These are phyloP conservation scores for Phrynocephalus guinanensis DNA, from an alignment of 2,797 vertebrate species.

Conservation along the genomic window DNA sequence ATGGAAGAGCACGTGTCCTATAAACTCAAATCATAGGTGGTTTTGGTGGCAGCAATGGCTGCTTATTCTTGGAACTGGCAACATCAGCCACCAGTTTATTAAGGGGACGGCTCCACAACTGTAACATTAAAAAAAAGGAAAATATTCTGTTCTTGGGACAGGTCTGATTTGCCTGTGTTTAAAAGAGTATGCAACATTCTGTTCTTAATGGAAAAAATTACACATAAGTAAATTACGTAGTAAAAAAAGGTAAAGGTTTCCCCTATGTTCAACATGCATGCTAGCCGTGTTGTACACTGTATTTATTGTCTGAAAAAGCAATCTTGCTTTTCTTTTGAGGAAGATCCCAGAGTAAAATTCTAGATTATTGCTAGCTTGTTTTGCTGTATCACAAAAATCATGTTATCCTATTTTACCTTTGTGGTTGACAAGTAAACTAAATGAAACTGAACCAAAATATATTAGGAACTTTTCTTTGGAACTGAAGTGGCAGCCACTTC, in stretches of 20 bases:
- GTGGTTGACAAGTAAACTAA: not conserved
- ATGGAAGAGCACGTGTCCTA: not conserved
- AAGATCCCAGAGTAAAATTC: not conserved
- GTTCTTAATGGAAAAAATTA: not conserved
- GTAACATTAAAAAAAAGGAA: too few species aligned
- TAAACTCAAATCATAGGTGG: not conserved
- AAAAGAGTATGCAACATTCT: not conserved
- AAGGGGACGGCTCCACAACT: not conserved
- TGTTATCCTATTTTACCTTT: not conserved
- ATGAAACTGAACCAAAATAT: not conserved
- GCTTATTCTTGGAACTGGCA: not conserved
- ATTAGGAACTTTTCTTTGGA: not conserved
- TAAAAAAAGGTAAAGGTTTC: too few species aligned
- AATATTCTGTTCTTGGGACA: too few species aligned
- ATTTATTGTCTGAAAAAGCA: not conserved
- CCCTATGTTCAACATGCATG: too few species aligned
- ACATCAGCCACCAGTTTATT: not conserved
- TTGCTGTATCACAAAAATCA: not conserved
- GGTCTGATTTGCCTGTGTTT: not conserved
- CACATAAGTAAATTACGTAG: not conserved
- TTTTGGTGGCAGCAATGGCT: not conserved
- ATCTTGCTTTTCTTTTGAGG: not conserved
- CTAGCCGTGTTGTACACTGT: not conserved
- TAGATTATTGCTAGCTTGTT: not conserved
- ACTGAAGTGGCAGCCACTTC: not conserved